Conservation (phyloP, 1,140 invertebrate species). For the Yoshiicerus persimilis region DNA sequence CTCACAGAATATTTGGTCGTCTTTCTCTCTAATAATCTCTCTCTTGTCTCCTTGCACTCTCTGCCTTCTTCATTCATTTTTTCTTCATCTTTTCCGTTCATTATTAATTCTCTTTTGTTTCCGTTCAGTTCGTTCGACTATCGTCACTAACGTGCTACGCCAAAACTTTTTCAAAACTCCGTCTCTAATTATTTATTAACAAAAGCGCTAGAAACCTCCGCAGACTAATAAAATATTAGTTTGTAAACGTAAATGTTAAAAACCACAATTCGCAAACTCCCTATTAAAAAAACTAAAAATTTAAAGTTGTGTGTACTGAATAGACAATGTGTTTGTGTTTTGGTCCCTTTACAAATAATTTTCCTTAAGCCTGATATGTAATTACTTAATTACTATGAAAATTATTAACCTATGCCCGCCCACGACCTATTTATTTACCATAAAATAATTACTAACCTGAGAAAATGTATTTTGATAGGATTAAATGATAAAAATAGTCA, state of each 20-base stretch:
- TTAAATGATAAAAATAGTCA: neutral
- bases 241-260: too few species aligned
- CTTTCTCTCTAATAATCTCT: slow-evolving; percentile 45
- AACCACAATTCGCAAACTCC: too few species aligned
- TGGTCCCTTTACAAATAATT: too few species aligned
- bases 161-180: neutral
- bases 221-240: too few species aligned
- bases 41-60: slow-evolving; percentile 35
- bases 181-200: neutral
- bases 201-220: too few species aligned
- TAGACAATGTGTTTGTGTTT: too few species aligned
- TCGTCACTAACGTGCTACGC: neutral
- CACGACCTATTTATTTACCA: neutral
- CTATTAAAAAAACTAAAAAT: too few species aligned
- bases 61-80: slow-evolving; percentile 24
- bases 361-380: too few species aligned
- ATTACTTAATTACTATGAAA: too few species aligned
- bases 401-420: too few species aligned
- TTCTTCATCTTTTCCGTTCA: slow-evolving; percentile 48
- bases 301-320: too few species aligned
- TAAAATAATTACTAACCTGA: neutral
- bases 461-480: too few species aligned
- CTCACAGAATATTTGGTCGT: slow-evolving; percentile 48
- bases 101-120: slow-evolving; percentile 46
- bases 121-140: slow-evolving; percentile 24